Percentiles rank a stretch among this genome's conserved stretches.
phyloP scores from a whole-genome alignment of 2,113 vertebrate species.

The Reinhardtius hippoglossoides region DNA sequence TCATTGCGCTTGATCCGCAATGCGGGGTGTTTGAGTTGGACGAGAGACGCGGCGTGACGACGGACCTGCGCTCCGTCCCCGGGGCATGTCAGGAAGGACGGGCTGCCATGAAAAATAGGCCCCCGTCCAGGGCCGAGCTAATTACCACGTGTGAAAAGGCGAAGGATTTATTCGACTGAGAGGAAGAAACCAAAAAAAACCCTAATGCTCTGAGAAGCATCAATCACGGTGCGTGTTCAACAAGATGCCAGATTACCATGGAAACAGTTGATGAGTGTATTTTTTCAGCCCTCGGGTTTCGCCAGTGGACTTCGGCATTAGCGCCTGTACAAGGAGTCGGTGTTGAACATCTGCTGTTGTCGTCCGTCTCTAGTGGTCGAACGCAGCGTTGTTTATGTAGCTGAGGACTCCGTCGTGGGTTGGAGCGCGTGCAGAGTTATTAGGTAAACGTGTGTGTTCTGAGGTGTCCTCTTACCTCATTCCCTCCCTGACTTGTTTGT shows the following conservation, averaged over 20 bases:
- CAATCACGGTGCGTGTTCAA: slow-evolving; percentile 48
- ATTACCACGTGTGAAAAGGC: slow-evolving; percentile 56
- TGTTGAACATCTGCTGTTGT: slow-evolving; percentile 43
- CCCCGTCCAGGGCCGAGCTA: slow-evolving; percentile 40
- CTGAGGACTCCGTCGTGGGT: neutral
- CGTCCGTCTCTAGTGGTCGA: slow-evolving; percentile 25
- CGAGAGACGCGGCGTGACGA: slow-evolving; percentile 21
- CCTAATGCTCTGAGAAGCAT: slow-evolving; percentile 50
- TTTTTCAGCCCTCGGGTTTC: slow-evolving; percentile 4
- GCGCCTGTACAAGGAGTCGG: neutral
- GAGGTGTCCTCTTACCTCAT: slow-evolving; percentile 23
- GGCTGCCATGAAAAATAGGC: slow-evolving; percentile 70
- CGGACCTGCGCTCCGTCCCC: slow-evolving; percentile 61
- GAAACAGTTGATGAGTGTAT: slow-evolving; percentile 38
- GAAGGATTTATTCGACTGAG: slow-evolving; percentile 55
- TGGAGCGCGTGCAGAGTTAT: neutral
- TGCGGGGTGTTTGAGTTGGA: slow-evolving; percentile 65
- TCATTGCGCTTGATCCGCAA: slow-evolving; percentile 32
- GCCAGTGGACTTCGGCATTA: neutral
- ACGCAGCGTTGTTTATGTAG: slow-evolving; percentile 12
- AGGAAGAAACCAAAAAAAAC: slow-evolving; percentile 9
- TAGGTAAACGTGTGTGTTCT: slow-evolving; percentile 6
- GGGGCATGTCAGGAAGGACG: slow-evolving; percentile 59
- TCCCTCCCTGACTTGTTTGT: slow-evolving; percentile 19
- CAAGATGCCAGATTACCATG: slow-evolving; percentile 47